Evolutionary conservation across 2,113 vertebrate species (phyloP).

Genomic region (Psilopsiagon aurifrons): DNA sequence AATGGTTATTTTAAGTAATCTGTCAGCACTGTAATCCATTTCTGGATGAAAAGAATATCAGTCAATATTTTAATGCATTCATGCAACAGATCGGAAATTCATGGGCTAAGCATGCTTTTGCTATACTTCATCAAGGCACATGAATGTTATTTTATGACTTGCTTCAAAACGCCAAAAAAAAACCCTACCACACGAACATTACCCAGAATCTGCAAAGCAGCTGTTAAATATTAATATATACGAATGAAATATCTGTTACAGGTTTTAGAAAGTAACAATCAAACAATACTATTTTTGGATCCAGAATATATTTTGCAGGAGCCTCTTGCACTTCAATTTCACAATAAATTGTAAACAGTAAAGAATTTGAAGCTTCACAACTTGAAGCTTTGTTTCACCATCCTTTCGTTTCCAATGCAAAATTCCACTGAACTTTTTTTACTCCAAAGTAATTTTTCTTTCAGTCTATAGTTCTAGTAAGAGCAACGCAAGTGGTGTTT

Average conservation of each 20-base stretch:
- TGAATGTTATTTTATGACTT: not conserved
- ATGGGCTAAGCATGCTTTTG: not conserved
- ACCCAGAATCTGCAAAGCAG: not conserved
- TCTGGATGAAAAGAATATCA: not conserved
- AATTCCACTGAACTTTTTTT: not conserved
- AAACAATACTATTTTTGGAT: not conserved
- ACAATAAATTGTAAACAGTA: not conserved
- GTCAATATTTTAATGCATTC: not conserved
- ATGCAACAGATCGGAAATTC: not conserved
- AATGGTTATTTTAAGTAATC: slow-evolving; percentile 26
- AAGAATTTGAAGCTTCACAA: not conserved
- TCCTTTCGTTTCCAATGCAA: not conserved
- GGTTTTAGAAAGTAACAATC: not conserved
- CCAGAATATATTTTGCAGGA: not conserved
- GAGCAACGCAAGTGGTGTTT: not conserved
- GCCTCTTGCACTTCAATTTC: not conserved
- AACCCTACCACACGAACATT: not conserved
- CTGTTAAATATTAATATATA: not conserved
- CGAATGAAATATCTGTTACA: not conserved
- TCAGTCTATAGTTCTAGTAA: not conserved
- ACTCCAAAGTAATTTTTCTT: not conserved
- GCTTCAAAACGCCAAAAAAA: not conserved
- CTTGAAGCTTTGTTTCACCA: not conserved
- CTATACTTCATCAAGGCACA: not conserved
- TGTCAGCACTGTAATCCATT: slow-evolving; percentile 17